Evolutionary conservation across 2,888 invertebrate species (phyloP).

Genomic region (Mythimna lalbum): DNA sequence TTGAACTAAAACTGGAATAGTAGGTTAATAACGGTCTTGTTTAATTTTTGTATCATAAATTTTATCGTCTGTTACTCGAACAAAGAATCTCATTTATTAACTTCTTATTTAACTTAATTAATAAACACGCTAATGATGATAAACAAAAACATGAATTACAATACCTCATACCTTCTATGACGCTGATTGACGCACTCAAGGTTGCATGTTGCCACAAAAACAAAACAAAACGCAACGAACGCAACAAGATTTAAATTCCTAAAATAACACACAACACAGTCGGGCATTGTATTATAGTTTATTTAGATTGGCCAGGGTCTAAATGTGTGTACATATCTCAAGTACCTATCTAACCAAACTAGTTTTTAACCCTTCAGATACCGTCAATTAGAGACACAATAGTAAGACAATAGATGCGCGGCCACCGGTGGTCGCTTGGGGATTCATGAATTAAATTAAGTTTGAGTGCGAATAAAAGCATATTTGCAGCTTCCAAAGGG

Average conservation of each 20-base stretch:
- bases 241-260: not conserved
- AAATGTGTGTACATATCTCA: too few species aligned
- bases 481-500: not conserved
- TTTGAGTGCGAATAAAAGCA: not conserved
- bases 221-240: not conserved
- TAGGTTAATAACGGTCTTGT: slow-evolving; percentile 18
- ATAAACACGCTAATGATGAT: not conserved
- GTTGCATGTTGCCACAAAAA: not conserved
- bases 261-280: not conserved
- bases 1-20: slow-evolving; percentile 11
- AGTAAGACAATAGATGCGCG: too few species aligned
- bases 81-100: not conserved
- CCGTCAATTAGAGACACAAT: too few species aligned
- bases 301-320: not conserved
- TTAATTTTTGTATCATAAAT: not conserved
- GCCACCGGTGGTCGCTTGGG: too few species aligned
- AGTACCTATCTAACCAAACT: not conserved
- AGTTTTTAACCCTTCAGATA: too few species aligned
- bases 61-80: not conserved
- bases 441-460: too few species aligned
- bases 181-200: not conserved
- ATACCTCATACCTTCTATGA: not conserved
- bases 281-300: too few species aligned
- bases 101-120: not conserved
- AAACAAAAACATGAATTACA: not conserved